These are phyloP conservation scores for Hyles euphorbiae DNA, from an alignment of 1,140 invertebrate genomes.

Conservation along the genomic window DNA sequence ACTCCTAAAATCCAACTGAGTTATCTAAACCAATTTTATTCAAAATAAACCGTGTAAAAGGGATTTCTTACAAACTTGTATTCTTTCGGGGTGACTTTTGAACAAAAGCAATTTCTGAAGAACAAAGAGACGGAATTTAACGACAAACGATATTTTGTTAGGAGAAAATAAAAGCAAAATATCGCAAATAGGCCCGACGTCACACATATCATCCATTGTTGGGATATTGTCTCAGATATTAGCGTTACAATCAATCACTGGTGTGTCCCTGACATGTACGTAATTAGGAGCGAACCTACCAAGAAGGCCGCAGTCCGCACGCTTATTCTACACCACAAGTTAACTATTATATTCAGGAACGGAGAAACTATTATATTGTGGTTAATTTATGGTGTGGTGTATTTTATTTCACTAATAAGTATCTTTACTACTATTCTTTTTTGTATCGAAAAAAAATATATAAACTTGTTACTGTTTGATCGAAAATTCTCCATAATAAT, in stretches of 20 bases:
- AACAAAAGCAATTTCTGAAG: constrained; percentile 20
- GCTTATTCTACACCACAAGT: constrained; percentile 18
- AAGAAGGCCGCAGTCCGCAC: constrained; percentile 1
- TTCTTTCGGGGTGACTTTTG: constrained; percentile 10
- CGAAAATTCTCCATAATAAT: too few relatives aligned
- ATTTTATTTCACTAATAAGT: too few relatives aligned
- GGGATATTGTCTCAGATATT: constrained; percentile 56
- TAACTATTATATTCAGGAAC: too few relatives aligned
- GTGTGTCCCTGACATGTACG: constrained; percentile 60
- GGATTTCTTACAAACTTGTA: constrained; percentile 10
- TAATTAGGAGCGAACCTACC: constrained; percentile 59
- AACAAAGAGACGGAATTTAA: constrained; percentile 20
- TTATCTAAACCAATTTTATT: neutral
- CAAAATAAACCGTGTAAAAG: constrained; percentile 9
- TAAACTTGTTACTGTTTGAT: too few relatives aligned
- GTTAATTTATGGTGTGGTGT: too few relatives aligned
- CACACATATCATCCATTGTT: constrained; percentile 39
- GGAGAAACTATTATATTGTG: too few relatives aligned
- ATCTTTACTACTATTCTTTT: too few relatives aligned
- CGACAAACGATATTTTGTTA: constrained; percentile 18
- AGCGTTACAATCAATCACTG: constrained; percentile 70
- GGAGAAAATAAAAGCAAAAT: constrained; percentile 23
- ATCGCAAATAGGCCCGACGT: constrained; percentile 21
- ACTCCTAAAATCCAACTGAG: too few relatives aligned
- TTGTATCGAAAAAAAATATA: too few relatives aligned